Base-by-base conservation (phyloP, 2,797 vertebrate genomes). In the Catostomus latipinnis region DNA sequence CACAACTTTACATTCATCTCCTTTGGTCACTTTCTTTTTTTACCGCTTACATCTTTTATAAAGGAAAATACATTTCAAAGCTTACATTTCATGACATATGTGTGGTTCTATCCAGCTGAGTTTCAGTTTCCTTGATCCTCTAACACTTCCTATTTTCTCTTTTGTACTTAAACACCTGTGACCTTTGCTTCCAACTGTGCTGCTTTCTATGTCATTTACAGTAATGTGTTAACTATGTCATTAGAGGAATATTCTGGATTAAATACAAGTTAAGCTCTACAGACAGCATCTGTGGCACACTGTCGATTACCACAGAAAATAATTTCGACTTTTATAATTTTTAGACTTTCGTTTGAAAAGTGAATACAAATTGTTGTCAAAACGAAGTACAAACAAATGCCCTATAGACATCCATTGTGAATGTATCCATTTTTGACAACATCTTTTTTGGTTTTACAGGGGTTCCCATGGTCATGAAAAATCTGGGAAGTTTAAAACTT, bases 81-180 rank as follows among this genome's bases (percentile, higher is more conserved):
- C 58, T 10, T 34, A 16, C 14, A 61, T 62, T 16, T 71, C 8
- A 46, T 71, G 67, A 71, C 11, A 62, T 49, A 77, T 58, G 34
- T 34, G 34, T 34, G 34, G 34, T 34, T 4, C 34, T 34, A 34
- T 34, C 34, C 34, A 34, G 34, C 34, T 34, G 1, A 34, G 11
- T 65, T 71, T 78, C 12, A 8, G 52, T 72, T 71, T 65, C 50
- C 76, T 72, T 45, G 12, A 79, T 22, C 12, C 65, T 72, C 14
- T 48, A 6, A 4, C 43, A 9, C 34, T 34, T 74, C 71, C 71
- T 80, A 45, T 16, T 80, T 80, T 80, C 54, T 45, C 16, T 58
- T 34, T 73, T 71, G 6, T 67, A 6, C 6, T 52, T 18, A 73
- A 66, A 22, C 12, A 14, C 52, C 22, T 34, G 8, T 72, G 60